A percentile compares a stretch with the other conserved stretches of the same genome.
Conservation (phyloP, 2,797 vertebrate species). For the Pitangus sulphuratus region DNA sequence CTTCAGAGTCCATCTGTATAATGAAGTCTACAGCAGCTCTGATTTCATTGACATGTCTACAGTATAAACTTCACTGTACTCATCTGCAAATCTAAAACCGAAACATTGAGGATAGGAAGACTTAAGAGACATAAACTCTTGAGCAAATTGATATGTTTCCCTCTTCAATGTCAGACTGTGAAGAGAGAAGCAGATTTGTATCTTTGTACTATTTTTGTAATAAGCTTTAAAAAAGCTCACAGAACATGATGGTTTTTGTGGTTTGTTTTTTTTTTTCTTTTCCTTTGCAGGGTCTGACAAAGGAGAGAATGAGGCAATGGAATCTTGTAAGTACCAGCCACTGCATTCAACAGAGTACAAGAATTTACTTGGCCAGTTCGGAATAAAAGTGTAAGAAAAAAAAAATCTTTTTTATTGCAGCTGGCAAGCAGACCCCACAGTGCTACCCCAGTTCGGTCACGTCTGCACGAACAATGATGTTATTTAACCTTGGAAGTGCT, state of each 20-base stretch:
- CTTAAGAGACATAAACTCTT: not conserved
- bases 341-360: not conserved
- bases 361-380: not conserved
- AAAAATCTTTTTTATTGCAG: slow-evolving; percentile 65
- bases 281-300: slow-evolving; percentile 88
- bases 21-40: not conserved
- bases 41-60: not conserved
- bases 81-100: not conserved
- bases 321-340: slow-evolving; percentile 87
- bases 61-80: not conserved
- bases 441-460: slow-evolving; percentile 95
- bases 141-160: not conserved
- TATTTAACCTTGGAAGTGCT: slow-evolving; percentile 96
- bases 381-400: not conserved
- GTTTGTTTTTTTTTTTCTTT: not conserved
- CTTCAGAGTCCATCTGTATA: not conserved
- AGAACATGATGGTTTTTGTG: not conserved
- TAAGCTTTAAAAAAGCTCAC: not conserved
- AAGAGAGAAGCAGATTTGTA: not conserved
- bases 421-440: slow-evolving; percentile 92
- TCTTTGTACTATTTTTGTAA: not conserved
- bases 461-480: slow-evolving; percentile 94
- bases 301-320: slow-evolving; percentile 92
- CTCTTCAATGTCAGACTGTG: not conserved
- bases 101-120: not conserved